Base-by-base conservation (phyloP, 2,113 vertebrate genomes). In the Gambusia affinis region DNA sequence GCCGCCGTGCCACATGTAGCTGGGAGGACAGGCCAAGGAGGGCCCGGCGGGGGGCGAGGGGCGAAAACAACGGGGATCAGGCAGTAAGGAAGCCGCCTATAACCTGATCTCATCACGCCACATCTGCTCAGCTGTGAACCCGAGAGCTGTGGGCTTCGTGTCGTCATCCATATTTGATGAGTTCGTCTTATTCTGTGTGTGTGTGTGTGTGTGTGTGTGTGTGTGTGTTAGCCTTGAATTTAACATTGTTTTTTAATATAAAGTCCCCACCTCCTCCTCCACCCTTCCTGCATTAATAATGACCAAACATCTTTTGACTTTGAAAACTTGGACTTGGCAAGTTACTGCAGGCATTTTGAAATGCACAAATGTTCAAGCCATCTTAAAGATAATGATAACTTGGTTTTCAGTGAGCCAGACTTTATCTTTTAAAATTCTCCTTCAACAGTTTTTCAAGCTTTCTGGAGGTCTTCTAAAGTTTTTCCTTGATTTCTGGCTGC, bases 1-100 rank as follows among this genome's bases (percentile, higher is more conserved):
- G 90, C 82, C 60, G 85, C 82, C 64, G 0, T 12, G 84, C 89
- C 90, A 80, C 90, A 87, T 91, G 90, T 78, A 83, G 90, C 86
- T 84, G 83, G 89, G 86, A 91, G 91, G 89, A 92, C 89, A 84
- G 85, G 86, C 89, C 89, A 91, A 91, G 86, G 89, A 88, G 82
- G 87, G 86, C 75, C 15, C 71, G 87, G 44, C 75, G 37, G 17
- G 62, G 0, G 27, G 22, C 27, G 78, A 10, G 67, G 51, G 64
- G 5, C 28, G 70, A 61, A 47, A 64, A 64, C 62, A 61, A 74
- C 63, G 69, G 76, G 66, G 76, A 67, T 60, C 51, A 31, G 64
- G 64, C 22, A n/a, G 60, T 1, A 28, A 72, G 76, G 42, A 79
- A 27, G 67, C 85, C 57, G 68, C 84, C 44, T 68, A 42, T 81